Evolutionary conservation across 2,888 invertebrate species (phyloP), one percentile per base, ranked within the genome.

Genomic region (Noctua janthe): DNA sequence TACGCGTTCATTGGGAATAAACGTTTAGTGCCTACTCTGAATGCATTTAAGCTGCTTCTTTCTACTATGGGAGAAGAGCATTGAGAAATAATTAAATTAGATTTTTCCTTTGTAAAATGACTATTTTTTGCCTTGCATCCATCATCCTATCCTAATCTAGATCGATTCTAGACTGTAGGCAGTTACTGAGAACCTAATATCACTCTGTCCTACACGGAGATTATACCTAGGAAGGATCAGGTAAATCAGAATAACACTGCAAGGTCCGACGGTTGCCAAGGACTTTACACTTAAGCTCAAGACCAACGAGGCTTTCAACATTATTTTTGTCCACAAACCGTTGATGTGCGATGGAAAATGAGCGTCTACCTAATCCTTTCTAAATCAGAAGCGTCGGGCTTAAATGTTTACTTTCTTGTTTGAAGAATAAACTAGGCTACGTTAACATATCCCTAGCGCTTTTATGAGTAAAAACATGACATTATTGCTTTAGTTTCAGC

Each of bases 1-100:
- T 49, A 43, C 67, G 56, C 71, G n/a, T 74, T 86, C 77, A 86
- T 82, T 86, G 81, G 20, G 74, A 67, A 71, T 69, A 71, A 71
- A 64, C 56, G 66, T 59, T 72, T 49, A 39, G 35, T 72, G 7
- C 59, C 15, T 74, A 67, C 51, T 73, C 13, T 51, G 10, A 75
- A n/a, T 80, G 62, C n/a, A 69, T 77, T 56, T 35, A 51, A 62
- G 29, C 35, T 47, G 35, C n/a, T 64, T 35, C 2, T 47, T 62
- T 70, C 23, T 59, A 56, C 15, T 56, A 56, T 54, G 64, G 20
- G 20, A 11, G 7, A 4, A n/a, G 7, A 78, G 23, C 29, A 66
- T 23, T 47, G 13, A 59, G 13, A 62, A 76, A 20, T n/a, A 47
- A 56, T 72, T 56, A 35, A 76, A 74, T 43, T 5, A 8, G 23